Conservation (phyloP, 1,140 invertebrate species). For the Saccostrea echinata region DNA sequence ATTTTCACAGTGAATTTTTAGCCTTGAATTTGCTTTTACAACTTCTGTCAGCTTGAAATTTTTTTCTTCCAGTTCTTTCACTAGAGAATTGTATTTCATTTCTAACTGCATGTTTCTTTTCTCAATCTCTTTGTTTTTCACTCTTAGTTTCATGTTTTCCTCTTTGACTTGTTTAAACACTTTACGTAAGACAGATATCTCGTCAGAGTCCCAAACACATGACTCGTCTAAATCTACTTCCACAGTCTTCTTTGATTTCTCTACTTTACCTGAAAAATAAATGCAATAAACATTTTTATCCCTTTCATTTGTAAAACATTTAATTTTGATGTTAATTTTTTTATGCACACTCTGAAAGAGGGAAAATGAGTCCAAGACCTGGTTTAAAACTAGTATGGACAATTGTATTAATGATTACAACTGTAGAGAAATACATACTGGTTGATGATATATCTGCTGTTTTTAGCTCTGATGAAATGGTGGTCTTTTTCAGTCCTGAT, state of each 20-base stretch:
- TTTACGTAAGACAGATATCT: slow-evolving; percentile 61
- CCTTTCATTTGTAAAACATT: no score
- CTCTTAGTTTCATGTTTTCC: slow-evolving; percentile 60
- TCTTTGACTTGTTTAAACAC: slow-evolving; percentile 65
- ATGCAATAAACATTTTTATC: background rate
- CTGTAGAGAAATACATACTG: background rate
- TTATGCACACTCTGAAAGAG: no score
- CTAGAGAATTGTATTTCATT: slow-evolving; percentile 45
- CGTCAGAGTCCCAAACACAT: slow-evolving; percentile 65
- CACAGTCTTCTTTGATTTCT: background rate
- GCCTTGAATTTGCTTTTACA: slow-evolving; percentile 63
- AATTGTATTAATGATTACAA: background rate
- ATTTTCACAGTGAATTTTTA: slow-evolving; percentile 66
- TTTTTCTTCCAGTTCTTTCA: slow-evolving; percentile 54
- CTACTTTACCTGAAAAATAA: background rate
- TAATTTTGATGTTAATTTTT: no score
- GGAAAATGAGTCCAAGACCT: background rate
- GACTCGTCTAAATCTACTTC: slow-evolving; percentile 62
- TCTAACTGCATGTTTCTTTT: slow-evolving; percentile 60
- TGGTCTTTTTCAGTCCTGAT: slow-evolving; percentile 28
- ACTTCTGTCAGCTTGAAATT: slow-evolving; percentile 58
- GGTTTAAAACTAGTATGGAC: background rate
- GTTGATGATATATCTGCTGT: background rate
- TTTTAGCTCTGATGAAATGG: background rate
- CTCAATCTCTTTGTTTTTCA: slow-evolving; percentile 58